phyloP scores from a whole-genome alignment of 2,797 vertebrate species.

The Crocidura indochinensis region DNA sequence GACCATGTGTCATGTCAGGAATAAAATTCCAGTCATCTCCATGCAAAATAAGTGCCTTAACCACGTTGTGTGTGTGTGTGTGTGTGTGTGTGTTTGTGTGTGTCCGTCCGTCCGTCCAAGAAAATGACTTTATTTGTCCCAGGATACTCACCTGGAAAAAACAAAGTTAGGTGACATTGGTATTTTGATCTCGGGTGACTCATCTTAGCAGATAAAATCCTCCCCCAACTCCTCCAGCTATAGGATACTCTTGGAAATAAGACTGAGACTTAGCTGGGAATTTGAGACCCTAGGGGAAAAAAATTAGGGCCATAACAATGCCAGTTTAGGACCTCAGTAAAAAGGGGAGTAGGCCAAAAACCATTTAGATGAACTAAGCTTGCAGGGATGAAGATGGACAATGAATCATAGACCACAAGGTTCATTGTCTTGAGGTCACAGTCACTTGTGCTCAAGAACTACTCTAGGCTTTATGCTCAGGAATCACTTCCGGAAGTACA shows the following conservation, averaged over 20 bases:
- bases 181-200: constrained; percentile 13
- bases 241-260: background rate
- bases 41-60: too few species aligned
- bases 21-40: too few species aligned
- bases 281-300: background rate
- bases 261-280: constrained; percentile 11
- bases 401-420: too few species aligned
- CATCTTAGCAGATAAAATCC: constrained; percentile 42
- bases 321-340: constrained; percentile 20
- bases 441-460: too few species aligned
- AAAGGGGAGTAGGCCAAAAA: background rate
- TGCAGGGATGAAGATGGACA: background rate
- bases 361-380: constrained; percentile 1
- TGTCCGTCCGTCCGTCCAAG: background rate
- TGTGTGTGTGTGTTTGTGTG: too few species aligned
- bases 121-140: constrained; percentile 38
- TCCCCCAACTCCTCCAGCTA: background rate
- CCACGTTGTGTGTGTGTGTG: too few species aligned
- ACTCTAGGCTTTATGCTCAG: too few species aligned
- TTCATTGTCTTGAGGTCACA: too few species aligned
- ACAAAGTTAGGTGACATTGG: constrained; percentile 1
- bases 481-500: too few species aligned
- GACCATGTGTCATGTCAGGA: too few species aligned
- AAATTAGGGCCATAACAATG: constrained; percentile 12
- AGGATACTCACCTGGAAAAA: constrained; percentile 5